Base-by-base conservation (phyloP, 2,888 invertebrate genomes). In the Brenthis hecate region DNA sequence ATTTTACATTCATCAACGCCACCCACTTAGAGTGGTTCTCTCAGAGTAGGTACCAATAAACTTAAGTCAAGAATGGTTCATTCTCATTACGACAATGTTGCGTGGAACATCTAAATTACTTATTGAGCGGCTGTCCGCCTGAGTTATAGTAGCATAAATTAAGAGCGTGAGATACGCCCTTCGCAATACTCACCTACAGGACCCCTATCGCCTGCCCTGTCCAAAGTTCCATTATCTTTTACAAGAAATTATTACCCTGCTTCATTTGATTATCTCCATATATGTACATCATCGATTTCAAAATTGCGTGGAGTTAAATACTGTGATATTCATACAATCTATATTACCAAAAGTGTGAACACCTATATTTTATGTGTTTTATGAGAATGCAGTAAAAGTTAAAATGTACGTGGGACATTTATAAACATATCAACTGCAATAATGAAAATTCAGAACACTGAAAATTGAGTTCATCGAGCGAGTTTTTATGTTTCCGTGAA, bases 61-160 rank as follows among this genome's bases (percentile, higher is more conserved):
- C 63, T 72, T 71, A 56, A 75, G 78, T 77, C 78, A 78, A 80
- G 74, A 79, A 78, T 74, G 73, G 75, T 73, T 76, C 78, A 82
- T 85, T 87, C 90, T 91, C 88, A 91, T 92, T 91, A 90, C 86
- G 85, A 92, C 92, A 89, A 84, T 87, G 92, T 92, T 91, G 91
- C 87, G 72, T 74, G 75, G 80, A 88, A 92, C 92, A 85, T 91
- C 92, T 92, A 91, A 91, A 92, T 92, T 91, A 91, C 88, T 86
- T 88, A 88, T 88, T 85, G 89, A 83, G 82, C 81, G 82, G 85
- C 88, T 85, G 90, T 87, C 88, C 80, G 77, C 72, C 80, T 91
- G 92, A 92, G 88, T 90, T 92, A 91, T 91, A 85, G 90, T 85
- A 83, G 81, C 90, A 92, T 92, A 92, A 92, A 92, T 92, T 88